These are phyloP conservation scores for Entomobrya proxima DNA, from an alignment of 2,888 invertebrate genomes.

Conservation along the genomic window DNA sequence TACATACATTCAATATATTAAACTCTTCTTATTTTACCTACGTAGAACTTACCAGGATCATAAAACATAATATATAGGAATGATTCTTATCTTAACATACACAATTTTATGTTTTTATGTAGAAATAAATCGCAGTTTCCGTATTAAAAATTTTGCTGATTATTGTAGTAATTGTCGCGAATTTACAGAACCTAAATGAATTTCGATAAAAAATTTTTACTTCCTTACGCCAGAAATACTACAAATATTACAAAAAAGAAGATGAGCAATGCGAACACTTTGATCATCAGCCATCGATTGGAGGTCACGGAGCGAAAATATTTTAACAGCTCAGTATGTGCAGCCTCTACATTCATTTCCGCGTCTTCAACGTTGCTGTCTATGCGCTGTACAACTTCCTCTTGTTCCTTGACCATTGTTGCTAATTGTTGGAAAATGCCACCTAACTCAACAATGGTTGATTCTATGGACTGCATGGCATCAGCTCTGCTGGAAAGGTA, in stretches of 20 bases:
- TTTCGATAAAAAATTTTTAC: neutral
- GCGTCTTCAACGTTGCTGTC: constrained; percentile 98
- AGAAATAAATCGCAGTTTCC: neutral
- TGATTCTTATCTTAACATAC: constrained; percentile 15
- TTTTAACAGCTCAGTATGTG: constrained; percentile 96
- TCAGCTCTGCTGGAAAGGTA: constrained; percentile 96
- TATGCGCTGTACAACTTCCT: constrained; percentile 98
- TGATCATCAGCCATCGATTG: constrained; percentile 99
- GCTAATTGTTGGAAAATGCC: constrained; percentile 97
- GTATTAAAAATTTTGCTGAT: constrained; percentile 19
- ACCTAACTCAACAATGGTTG: constrained; percentile 99
- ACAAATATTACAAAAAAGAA: constrained; percentile 99
- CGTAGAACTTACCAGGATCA: neutral
- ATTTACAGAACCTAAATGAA: neutral
- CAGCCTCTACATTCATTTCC: constrained; percentile 97
- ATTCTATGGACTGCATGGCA: constrained; percentile 99
- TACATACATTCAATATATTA: constrained; percentile 6
- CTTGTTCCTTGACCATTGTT: constrained; percentile 98
- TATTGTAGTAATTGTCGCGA: neutral
- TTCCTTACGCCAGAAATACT: constrained; percentile 90
- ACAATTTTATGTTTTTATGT: neutral
- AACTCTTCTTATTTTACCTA: neutral
- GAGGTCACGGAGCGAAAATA: constrained; percentile 98
- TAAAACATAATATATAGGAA: constrained; percentile 36
- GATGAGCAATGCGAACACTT: constrained; percentile 98